phyloP scores from a whole-genome alignment of 2,888 invertebrate genomes.

The Heterodera filipjevi region DNA sequence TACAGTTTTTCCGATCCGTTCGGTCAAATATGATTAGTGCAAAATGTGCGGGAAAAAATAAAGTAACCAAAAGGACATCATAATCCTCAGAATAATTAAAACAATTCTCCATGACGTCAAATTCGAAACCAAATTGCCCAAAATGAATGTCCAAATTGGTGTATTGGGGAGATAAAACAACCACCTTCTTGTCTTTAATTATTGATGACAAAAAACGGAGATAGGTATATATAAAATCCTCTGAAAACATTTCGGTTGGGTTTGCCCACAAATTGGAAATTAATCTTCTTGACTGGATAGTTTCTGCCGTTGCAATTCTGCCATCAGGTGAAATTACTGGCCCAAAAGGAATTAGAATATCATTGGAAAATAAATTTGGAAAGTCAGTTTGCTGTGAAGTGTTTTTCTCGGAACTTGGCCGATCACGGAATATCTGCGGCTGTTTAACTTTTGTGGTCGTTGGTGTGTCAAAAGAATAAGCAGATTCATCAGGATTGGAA shows the following conservation, averaged over 20 bases:
- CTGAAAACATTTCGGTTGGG: neutral
- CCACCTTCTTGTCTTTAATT: neutral
- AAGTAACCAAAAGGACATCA: neutral
- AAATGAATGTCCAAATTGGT: neutral
- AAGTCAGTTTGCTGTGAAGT: too few species aligned
- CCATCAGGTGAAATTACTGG: neutral
- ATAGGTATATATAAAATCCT: neutral
- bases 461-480: too few species aligned
- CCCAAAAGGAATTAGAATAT: neutral
- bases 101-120: neutral
- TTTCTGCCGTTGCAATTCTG: neutral
- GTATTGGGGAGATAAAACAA: neutral
- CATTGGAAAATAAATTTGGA: neutral
- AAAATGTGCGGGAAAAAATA: neutral
- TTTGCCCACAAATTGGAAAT: neutral
- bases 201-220: neutral
- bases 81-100: neutral
- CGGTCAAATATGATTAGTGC: neutral
- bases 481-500: too few species aligned
- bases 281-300: neutral
- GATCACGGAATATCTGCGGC: too few species aligned
- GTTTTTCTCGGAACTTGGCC: too few species aligned
- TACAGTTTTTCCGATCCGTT: neutral
- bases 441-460: too few species aligned
- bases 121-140: neutral